A percentile compares a stretch with the other conserved stretches of the same genome.
Evolutionary conservation across 2,113 vertebrate genomes (phyloP).

Genomic region (Lepisosteus osseus): DNA sequence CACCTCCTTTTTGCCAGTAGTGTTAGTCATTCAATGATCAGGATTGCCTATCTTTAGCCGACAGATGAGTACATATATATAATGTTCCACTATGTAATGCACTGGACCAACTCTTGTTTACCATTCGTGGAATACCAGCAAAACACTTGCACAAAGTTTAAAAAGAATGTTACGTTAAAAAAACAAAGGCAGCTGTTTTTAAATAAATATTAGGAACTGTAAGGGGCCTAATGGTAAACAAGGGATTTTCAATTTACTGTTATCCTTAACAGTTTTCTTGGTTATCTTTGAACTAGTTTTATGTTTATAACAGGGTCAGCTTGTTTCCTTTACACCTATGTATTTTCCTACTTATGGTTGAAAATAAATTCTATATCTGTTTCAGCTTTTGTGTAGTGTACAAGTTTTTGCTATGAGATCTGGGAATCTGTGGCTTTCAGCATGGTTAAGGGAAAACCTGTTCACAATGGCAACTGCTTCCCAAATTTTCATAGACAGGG

Average conservation of each 20-base stretch:
- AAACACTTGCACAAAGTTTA: conserved; percentile 93
- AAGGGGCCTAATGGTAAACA: conserved; percentile 91
- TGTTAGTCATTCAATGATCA: conserved; percentile 66
- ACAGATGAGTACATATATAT: conserved; percentile 55
- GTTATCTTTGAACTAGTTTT: conserved; percentile 88
- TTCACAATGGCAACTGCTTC: conserved; percentile 1
- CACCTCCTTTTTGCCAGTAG: conserved; percentile 49
- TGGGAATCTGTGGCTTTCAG: too few species aligned
- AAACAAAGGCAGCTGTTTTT: conserved; percentile 92
- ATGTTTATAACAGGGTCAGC: conserved; percentile 94
- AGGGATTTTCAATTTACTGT: conserved; percentile 82
- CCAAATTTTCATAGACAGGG: background rate
- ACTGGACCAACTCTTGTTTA: conserved; percentile 98
- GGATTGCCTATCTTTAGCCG: conserved; percentile 67
- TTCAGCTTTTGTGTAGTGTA: conserved; percentile 82
- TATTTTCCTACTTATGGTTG: conserved; percentile 99
- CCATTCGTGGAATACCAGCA: conserved; percentile 96
- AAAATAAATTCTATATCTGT: conserved; percentile 98
- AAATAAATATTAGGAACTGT: conserved; percentile 82
- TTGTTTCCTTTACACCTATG: conserved; percentile 94
- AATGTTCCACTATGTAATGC: conserved; percentile 85
- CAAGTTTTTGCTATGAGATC: conserved; percentile 55
- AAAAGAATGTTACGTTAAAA: conserved; percentile 81
- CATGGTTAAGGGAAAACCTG: too few species aligned
- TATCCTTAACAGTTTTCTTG: conserved; percentile 86